A percentile compares a stretch with the other conserved stretches of the same genome.
phyloP scores from a whole-genome alignment of 2,797 vertebrate species.

The Orestias chungarensis region DNA sequence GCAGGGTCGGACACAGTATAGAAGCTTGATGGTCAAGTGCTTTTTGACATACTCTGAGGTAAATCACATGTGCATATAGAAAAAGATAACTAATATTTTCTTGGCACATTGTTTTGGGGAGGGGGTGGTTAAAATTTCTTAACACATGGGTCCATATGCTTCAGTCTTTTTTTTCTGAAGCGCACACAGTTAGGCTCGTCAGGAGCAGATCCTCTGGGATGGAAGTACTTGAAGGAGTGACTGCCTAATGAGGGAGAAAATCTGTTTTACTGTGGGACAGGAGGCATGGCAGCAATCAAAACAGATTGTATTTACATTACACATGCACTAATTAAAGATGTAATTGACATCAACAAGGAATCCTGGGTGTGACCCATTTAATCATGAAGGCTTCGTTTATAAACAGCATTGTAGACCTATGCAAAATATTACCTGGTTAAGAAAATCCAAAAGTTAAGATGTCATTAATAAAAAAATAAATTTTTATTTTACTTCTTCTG shows the following conservation, averaged over 20 bases:
- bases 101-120: not conserved
- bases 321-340: slow-evolving; percentile 76
- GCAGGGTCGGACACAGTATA: slow-evolving; percentile 25
- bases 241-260: slow-evolving; percentile 80
- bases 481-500: not conserved
- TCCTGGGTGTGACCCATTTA: slow-evolving; percentile 53
- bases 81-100: not conserved
- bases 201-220: slow-evolving; percentile 76
- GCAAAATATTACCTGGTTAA: slow-evolving; percentile 5
- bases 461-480: no score
- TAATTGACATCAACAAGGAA: slow-evolving; percentile 73
- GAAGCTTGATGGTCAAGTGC: slow-evolving; percentile 20
- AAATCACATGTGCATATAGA: not conserved
- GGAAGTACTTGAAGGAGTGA: slow-evolving; percentile 73
- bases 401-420: slow-evolving; percentile 11
- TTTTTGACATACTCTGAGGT: no score
- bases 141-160: slow-evolving; percentile 40
- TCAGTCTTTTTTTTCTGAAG: slow-evolving; percentile 3
- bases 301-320: slow-evolving; percentile 79
- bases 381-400: slow-evolving; percentile 47
- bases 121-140: slow-evolving; percentile 9
- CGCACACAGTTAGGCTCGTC: slow-evolving; percentile 28
- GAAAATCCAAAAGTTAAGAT: not conserved
- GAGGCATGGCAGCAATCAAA: slow-evolving; percentile 66
- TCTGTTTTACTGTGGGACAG: slow-evolving; percentile 68